Evolutionary conservation across 1,140 invertebrate genomes (phyloP), one percentile per base, ranked within the genome.

Genomic region (Bombus polaris): DNA sequence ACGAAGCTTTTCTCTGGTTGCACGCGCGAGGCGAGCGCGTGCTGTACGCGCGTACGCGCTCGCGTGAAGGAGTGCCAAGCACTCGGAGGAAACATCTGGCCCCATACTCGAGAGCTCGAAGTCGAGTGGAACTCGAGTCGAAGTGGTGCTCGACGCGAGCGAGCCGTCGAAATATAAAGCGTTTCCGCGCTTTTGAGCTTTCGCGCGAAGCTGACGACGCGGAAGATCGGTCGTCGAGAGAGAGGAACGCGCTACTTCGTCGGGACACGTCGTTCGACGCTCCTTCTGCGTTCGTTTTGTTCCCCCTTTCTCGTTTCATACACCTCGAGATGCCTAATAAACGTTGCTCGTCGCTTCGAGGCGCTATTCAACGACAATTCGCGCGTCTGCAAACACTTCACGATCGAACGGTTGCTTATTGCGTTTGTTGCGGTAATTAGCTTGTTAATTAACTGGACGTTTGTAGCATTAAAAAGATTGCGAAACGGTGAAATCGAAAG

Each of bases 101-200:
- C 66, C 59, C 53, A 90, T 74, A 87, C 77, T 76, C n/a, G 66
- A 81, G 3, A n/a, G 28, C 28, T 62, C 75, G 76, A 42, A 93
- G 92, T 94, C 93, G 93, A 94, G 93, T 93, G 88, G 87, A 85
- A 89, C 91, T 93, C 87, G 86, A 88, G 39, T 75, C 74, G n/a
- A 78, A 90, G 92, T 89, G 76, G 86, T 88, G 88, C 93, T 94
- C 87, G 90, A 91, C 78, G 88, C 73, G 59, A 87, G 86, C 83
- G 78, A 87, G 82, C 87, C 85, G 90, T 87, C 78, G 74, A 88
- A 91, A 91, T 93, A 92, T 93, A 92, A 90, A 93, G 88, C 89
- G 91, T 94, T 94, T 94, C 92, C 93, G 89, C 90, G 88, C 93
- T 94, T 94, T 93, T 94, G 92, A 94, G 88, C 88, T 93, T 93